Evolutionary conservation across 2,113 vertebrate genomes (phyloP).

Genomic region (Brachionichthys hirsutus): DNA sequence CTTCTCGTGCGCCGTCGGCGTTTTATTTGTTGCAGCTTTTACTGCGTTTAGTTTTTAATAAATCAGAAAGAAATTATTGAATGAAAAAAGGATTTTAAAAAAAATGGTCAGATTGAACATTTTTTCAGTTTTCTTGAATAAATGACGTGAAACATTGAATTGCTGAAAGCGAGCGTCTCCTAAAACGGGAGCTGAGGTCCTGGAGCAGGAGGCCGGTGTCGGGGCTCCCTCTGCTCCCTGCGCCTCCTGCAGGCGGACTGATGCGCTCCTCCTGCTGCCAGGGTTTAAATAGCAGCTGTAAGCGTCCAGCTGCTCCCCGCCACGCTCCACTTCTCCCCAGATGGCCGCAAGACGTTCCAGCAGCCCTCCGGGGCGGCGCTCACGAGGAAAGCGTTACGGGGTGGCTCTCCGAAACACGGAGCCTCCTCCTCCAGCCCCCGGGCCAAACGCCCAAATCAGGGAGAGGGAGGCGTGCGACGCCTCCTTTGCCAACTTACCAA

Average conservation of each 20-base stretch:
- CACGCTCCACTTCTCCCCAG: conserved; percentile 81
- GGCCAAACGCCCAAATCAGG: conserved; percentile 63
- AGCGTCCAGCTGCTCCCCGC: conserved; percentile 80
- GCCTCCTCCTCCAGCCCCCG: conserved; percentile 57
- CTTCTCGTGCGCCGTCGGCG: too few species aligned
- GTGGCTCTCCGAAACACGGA: conserved; percentile 75
- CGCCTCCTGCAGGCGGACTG: conserved; percentile 71
- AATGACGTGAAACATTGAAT: too few species aligned
- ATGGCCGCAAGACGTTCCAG: conserved; percentile 80
- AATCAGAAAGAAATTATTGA: too few species aligned
- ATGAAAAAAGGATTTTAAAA: too few species aligned
- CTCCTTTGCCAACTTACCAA: conserved; percentile 67
- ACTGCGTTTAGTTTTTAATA: too few species aligned
- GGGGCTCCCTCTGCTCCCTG: conserved; percentile 29
- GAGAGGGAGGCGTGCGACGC: conserved; percentile 52
- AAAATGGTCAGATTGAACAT: too few species aligned
- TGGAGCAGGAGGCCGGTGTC: conserved; percentile 19
- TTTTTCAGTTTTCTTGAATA: too few species aligned
- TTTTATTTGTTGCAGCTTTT: too few species aligned
- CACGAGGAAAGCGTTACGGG: conserved; percentile 76
- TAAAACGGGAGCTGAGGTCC: too few species aligned
- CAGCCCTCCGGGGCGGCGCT: conserved; percentile 74
- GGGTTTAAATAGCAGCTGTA: conserved; percentile 79
- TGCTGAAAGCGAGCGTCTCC: too few species aligned
- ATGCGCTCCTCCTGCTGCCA: conserved; percentile 73